These are phyloP conservation scores for Myocastor coypus DNA, from an alignment of 2,113 vertebrate species.

Conservation along the genomic window DNA sequence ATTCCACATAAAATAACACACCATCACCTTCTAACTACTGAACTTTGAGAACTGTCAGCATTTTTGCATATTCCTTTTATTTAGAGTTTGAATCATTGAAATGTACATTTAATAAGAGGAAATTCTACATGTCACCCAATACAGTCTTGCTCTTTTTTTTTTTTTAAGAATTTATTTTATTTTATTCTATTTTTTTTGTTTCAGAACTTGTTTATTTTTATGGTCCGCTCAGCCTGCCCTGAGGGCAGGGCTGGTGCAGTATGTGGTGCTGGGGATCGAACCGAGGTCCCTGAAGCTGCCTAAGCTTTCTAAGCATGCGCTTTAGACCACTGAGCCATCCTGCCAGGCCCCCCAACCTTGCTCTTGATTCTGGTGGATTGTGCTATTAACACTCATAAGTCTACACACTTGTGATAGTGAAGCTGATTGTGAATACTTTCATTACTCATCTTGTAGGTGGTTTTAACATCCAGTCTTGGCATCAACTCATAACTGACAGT, in stretches of 20 bases:
- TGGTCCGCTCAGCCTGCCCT: no score
- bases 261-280: no score
- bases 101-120: constrained; percentile 15
- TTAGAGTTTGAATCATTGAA: background rate
- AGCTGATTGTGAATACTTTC: background rate
- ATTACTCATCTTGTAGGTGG: background rate
- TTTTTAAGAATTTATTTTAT: no score
- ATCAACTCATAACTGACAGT: background rate
- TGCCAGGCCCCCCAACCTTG: no score
- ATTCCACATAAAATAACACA: constrained; percentile 12
- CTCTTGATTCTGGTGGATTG: background rate
- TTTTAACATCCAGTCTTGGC: background rate
- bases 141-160: background rate
- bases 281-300: no score
- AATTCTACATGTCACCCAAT: background rate
- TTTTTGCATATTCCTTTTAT: constrained; percentile 43
- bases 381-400: background rate
- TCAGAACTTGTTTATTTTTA: no score
- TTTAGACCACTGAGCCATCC: no score
- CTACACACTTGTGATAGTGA: background rate
- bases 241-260: no score
- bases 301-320: no score
- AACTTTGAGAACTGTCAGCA: constrained; percentile 74
- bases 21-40: background rate
- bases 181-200: no score